phyloP scores from a whole-genome alignment of 2,113 vertebrate genomes.

The Axis porcinus region DNA sequence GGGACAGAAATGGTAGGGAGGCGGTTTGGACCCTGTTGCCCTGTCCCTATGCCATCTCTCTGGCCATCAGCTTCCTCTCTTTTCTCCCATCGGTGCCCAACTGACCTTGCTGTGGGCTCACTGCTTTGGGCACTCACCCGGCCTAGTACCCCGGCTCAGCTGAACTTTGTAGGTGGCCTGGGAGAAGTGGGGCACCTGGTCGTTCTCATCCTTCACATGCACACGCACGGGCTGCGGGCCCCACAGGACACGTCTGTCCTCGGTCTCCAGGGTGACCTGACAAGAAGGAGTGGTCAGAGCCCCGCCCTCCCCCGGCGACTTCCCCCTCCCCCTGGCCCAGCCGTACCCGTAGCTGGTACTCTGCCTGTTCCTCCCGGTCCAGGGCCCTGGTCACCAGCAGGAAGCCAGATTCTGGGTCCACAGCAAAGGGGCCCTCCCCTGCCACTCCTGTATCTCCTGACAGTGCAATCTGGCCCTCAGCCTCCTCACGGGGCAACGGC shows the following conservation, averaged over 20 bases:
- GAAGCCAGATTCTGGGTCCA: slow-evolving; percentile 83
- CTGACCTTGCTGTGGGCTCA: neutral
- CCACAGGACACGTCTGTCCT: slow-evolving; percentile 68
- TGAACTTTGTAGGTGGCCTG: slow-evolving; percentile 80
- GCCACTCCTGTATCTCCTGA: slow-evolving; percentile 72
- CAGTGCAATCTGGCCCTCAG: slow-evolving; percentile 76
- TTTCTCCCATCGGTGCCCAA: neutral
- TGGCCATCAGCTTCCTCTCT: neutral
- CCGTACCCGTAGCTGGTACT: slow-evolving; percentile 84
- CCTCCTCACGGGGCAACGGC: neutral
- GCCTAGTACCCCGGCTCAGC: slow-evolving; percentile 75
- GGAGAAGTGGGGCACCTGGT: slow-evolving; percentile 81
- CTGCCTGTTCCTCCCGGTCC: slow-evolving; percentile 87
- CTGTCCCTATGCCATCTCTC: neutral
- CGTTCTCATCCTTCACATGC: slow-evolving; percentile 84
- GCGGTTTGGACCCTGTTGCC: neutral
- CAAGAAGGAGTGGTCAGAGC: neutral
- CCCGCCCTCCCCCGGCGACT: too few relatives aligned
- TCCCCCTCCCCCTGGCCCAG: neutral
- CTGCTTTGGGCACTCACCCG: slow-evolving; percentile 47
- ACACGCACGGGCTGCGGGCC: slow-evolving; percentile 80
- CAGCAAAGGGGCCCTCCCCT: slow-evolving; percentile 83
- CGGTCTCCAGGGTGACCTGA: slow-evolving; percentile 78
- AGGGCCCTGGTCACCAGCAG: slow-evolving; percentile 83
- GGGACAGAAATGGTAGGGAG: neutral